Evolutionary conservation across 2,113 vertebrate genomes (phyloP), one percentile per base, ranked within the genome.

Genomic region (Podocnemis expansa): DNA sequence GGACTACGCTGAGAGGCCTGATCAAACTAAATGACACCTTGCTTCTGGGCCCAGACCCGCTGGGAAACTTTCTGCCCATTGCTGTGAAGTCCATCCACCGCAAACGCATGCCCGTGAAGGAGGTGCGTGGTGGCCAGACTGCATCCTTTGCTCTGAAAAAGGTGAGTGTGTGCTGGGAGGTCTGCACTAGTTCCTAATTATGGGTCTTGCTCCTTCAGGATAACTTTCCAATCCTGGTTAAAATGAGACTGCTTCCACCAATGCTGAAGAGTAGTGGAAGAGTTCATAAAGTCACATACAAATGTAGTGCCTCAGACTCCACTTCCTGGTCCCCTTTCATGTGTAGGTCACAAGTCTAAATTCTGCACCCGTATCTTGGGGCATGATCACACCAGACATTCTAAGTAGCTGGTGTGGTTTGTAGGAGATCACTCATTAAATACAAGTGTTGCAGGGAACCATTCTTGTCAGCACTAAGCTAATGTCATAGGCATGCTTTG

Each of bases 131-230:
- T 14, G 99, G 99, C 45, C 99, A 99, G 98, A 99, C 99, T 0
- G 99, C 99, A 60, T 99, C 99, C n/a, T 99, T 99, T 47, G 99
- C 99, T 17, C 97, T 99, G 87, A 99, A 99, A 97, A 99, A 99
- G 99, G 99, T 99, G 95, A 96, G 94, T 45, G 6, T 60, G 0
- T 21, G 14, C 14, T 2, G 75, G 3, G 22, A 6, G 45, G 11
- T 84, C 43, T 76, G 11, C 91, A 41, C 56, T 43, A 29, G 63
- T 43, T 24, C 49, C 29, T n/a, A 73, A 63, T 22, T 78, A 19
- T 27, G 56, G 90, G 5, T 56, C 24, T 85, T 27, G 19, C 55
- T 13, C 76, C 43, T 90, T 85, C 73, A 1, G 1, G 63, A 2
- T 27, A 24, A n/a, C 73, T 86, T 54, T 75, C 6, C 0, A 79